phyloP scores from a whole-genome alignment of 1,140 invertebrate species.

The Zophobas atratus region DNA sequence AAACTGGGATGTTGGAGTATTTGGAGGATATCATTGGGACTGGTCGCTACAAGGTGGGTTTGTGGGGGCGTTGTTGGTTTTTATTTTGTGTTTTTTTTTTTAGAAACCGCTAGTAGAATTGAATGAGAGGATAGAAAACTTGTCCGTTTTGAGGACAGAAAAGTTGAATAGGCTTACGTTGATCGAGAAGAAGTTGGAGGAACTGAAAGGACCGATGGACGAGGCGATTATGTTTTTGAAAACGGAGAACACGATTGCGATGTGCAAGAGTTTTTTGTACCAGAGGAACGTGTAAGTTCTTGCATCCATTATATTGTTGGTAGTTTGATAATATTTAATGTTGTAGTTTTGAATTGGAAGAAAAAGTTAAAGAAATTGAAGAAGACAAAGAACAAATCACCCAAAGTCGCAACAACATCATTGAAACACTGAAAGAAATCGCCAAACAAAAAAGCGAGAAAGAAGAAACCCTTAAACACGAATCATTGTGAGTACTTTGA shows the following conservation, averaged over 20 bases:
- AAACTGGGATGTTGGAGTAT: constrained; percentile 97
- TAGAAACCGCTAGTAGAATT: constrained; percentile 88
- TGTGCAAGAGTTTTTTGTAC: constrained; percentile 78
- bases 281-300: constrained; percentile 78
- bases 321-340: constrained; percentile 37
- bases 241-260: constrained; percentile 82
- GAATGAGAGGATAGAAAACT: constrained; percentile 81
- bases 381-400: constrained; percentile 59
- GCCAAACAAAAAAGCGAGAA: constrained; percentile 58
- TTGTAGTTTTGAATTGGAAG: constrained; percentile 59
- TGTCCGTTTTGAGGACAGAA: constrained; percentile 86
- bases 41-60: constrained; percentile 82
- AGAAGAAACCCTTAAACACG: constrained; percentile 58
- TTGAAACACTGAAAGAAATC: constrained; percentile 60
- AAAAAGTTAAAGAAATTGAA: constrained; percentile 54
- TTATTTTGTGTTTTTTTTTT: constrained; percentile 37
- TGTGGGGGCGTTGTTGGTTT: background rate
- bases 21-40: constrained; percentile 99
- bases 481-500: constrained; percentile 50
- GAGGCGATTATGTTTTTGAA: constrained; percentile 89
- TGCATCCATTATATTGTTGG: background rate
- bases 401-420: constrained; percentile 60
- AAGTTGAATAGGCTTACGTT: constrained; percentile 92
- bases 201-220: constrained; percentile 88
- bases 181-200: constrained; percentile 92